Base-by-base conservation (phyloP, 2,888 invertebrate genomes). In the Steromphala cineraria region DNA sequence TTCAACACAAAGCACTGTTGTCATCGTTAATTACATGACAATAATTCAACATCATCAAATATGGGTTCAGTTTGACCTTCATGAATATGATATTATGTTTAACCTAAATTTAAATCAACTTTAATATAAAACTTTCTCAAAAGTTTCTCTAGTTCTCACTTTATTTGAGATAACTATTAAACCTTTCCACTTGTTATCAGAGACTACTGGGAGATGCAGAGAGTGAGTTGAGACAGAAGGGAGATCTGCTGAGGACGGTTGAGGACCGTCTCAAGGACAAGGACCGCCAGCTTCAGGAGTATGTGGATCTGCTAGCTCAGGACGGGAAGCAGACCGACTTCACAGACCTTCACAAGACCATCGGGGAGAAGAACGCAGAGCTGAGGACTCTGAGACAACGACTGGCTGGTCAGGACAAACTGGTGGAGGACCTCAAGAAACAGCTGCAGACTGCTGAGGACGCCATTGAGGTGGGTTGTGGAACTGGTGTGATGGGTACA, bases 381-480 rank as follows among this genome's bases (percentile, higher is more conserved):
- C 24, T 86, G 52, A 76, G 85, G 4, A 81, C 85, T 52, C 75
- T 88, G 21, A 86, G 85, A 75, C 75, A 82, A 24, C 76, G 84
- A 3, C 75, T 89, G 15, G 76, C 85, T 36, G 89, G 89, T 24
- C 81, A 86, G 21, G 89, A 88, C 28, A 78, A 80, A 15, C 88
- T 90, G 75, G 62, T 90, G 19, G 86, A 87, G 52, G 83, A 85
- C 31, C 89, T 89, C 56, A 89, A 88, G 77, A 86, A 87, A 74
- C 87, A 88, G 85, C 78, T 90, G 53, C 75, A 88, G 21, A 83
- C 83, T 31, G 82, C 86, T 13, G 88, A 90, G 80, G 87, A 89
- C 28, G 86, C 86, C 17, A 86, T 89, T 52, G 87, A 89, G 82
- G 88, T 88, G 81, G 74, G 81, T 81, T 40, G 55, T 53, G 17